Evolutionary conservation across 37 sponge, comb jelly and placozoan species (phyloP), one percentile per base, ranked within the genome.

Genomic region (Crambe crambe): DNA sequence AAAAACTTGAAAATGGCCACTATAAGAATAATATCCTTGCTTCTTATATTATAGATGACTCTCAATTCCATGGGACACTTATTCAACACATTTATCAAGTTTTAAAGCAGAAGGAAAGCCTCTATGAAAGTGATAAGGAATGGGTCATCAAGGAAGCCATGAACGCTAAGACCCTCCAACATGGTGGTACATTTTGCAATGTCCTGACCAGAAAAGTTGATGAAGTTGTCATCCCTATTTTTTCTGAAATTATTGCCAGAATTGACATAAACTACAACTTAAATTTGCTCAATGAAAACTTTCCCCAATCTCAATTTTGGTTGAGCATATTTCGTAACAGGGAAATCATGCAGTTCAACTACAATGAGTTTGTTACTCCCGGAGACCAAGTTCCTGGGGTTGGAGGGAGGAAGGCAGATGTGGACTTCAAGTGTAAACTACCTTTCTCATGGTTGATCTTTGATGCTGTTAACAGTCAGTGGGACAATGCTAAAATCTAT

Each of bases 361-460:
- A 77, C 59, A 34, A 37, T 12, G 76, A 75, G 26, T 61, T 81
- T 37, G 75, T 58, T 18, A 20, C 23, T 25, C 34, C 26, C 34
- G 68, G 74, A 32, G 36, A 51, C 3, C 35, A 59, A 41, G 69
- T 83, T 26, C 58, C 83, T 64, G 74, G 47, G 1, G 36, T 71
- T 34, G 81, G 81, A 2, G 80, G 57, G 21, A 56, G 77, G 42
- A 63, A 58, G 42, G 32, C 69, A 4, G 42, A 38, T 23, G 37
- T 51, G 36, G 87, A 79, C 31, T 82, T 74, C 36, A 39, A 69
- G 31, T 95, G 91, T 40, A 70, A 87, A 47, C 74, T 95, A 21
- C 96, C 96, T 9, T 95, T 95, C 75, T 95, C 87, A 6, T 95
- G 96, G 96, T 44, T 91, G 4, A 58, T 95, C 30, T 86, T 79